Conservation (phyloP, 2,888 invertebrate genomes). For the Ophonus ardosiacus region DNA sequence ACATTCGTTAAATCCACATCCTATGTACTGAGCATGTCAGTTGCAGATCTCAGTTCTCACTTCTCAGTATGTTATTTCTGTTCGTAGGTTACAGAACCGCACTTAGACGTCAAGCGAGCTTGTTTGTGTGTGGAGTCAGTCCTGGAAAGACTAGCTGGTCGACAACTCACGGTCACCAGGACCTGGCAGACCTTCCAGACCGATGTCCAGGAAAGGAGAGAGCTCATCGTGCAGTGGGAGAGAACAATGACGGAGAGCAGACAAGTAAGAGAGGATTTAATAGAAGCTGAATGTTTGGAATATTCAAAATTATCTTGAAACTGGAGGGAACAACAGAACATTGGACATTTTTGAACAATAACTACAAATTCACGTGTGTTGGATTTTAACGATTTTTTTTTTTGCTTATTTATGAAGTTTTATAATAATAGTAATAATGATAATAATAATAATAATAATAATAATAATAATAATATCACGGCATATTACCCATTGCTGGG, state of each 20-base stretch:
- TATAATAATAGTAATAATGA: too few relatives aligned
- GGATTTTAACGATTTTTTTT: too few relatives aligned
- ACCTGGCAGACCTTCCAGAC: constrained; percentile 86
- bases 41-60: neutral
- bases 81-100: constrained; percentile 81
- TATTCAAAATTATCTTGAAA: too few relatives aligned
- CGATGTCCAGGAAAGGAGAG: constrained; percentile 80
- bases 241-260: constrained; percentile 81
- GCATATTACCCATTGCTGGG: too few relatives aligned
- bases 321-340: too few relatives aligned
- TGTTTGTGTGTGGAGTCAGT: constrained; percentile 83
- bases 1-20: neutral
- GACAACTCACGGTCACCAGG: constrained; percentile 82
- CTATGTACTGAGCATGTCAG: neutral
- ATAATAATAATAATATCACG: too few relatives aligned
- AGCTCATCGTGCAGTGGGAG: constrained; percentile 77
- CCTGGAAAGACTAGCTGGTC: constrained; percentile 82
- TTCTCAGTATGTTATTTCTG: constrained; percentile 67
- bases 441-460: too few relatives aligned
- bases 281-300: neutral
- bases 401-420: too few relatives aligned
- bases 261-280: constrained; percentile 76
- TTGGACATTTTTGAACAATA: too few relatives aligned
- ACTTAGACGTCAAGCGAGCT: constrained; percentile 83
- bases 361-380: too few relatives aligned